Percentiles rank a stretch among this genome's conserved stretches.
Conservation (phyloP, 2,113 vertebrate genomes). For the Zapus hudsonius region DNA sequence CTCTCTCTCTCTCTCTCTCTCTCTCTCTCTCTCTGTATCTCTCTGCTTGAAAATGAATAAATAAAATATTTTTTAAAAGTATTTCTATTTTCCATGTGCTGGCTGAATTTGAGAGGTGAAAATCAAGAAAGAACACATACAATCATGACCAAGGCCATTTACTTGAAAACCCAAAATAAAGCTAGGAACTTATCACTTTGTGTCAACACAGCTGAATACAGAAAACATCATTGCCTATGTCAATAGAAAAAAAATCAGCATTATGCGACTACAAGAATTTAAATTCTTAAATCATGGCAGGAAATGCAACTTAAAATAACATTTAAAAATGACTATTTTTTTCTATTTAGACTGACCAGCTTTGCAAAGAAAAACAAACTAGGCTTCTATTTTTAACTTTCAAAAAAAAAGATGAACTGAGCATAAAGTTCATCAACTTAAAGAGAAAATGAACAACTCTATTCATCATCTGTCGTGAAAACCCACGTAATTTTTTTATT, state of each 20-base stretch:
- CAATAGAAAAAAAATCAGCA: neutral
- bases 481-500: neutral
- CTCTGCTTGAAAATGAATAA: too few species aligned
- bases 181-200: neutral
- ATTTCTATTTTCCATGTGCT: neutral
- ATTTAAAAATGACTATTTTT: neutral
- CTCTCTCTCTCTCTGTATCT: too few species aligned
- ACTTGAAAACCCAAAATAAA: neutral
- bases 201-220: neutral
- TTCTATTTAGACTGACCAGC: neutral
- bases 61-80: too few species aligned
- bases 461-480: neutral
- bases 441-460: slow-evolving; percentile 57
- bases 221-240: neutral
- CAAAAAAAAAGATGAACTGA: neutral
- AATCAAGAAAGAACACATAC: neutral
- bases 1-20: too few species aligned
- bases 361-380: slow-evolving; percentile 38
- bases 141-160: neutral
- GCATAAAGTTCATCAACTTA: slow-evolving; percentile 5
- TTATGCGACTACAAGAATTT: neutral
- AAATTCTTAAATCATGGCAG: neutral
- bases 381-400: slow-evolving; percentile 34
- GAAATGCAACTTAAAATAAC: neutral
- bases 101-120: neutral